Base-by-base conservation (phyloP, 2,888 invertebrate species). In the Drosophila basisetae region DNA sequence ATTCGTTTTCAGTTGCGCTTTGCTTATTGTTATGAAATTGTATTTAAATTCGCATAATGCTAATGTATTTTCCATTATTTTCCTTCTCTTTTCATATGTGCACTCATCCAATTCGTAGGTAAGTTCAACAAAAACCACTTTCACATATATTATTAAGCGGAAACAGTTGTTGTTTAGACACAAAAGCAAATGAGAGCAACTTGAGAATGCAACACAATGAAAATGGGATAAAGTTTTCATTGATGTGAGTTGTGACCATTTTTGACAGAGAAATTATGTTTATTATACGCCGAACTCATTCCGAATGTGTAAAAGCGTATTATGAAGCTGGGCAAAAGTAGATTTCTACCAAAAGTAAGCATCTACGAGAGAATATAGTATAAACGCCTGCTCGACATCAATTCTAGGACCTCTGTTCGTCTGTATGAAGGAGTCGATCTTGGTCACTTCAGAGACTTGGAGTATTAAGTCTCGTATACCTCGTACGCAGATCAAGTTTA, bases 21-120 rank as follows among this genome's bases (percentile, higher is more conserved):
- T 35, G 13, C 25, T 53, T 39, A 53, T 53, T 61, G 41, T 60
- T 37, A 43, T 28, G 9, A 41, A 49, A 56, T 31, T 52, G 7
- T 30, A 5, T 31, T 52, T 2, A 49, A 53, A 18, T 35, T 28
- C 25, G 3, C 1, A 41, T 31, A 35, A 35, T 18, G 22, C 68
- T 69, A 69, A 69, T 69, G 60, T 18, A 35, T 71, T 71, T 52
- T 43, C 16, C 3, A 53, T 35, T 2, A 10, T 41, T 53, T 71
- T 69, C 52, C 43, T 53, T 61, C 43, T 69, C 43, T 61, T 68
- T 69, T 37, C 68, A 69, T 69, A 13, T 43, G 22, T 35, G 30
- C 49, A 16, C 30, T 47, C 35, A 16, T 25, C 13, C 13, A 31
- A 39, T 50, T 33, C 33, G 1, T 49, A 65, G 64, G 64, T 65